Conservation (phyloP, 2,888 invertebrate species). For the Agrochola lota region DNA sequence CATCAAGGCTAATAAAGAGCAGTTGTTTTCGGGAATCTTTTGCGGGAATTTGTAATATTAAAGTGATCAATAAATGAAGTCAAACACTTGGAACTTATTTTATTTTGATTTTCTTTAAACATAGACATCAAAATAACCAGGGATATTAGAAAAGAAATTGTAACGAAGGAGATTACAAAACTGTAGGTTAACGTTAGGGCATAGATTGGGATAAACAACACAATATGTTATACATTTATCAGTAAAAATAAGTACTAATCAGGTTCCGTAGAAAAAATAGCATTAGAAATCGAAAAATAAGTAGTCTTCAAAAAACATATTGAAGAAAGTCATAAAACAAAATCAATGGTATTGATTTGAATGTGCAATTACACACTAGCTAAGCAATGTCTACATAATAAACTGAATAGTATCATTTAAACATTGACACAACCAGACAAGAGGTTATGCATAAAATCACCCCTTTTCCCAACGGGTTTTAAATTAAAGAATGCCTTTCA, state of each 20-base stretch:
- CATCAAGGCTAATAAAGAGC: neutral
- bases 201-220: neutral
- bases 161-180: neutral
- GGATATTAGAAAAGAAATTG: neutral
- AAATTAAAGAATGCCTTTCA: neutral
- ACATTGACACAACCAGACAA: neutral
- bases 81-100: neutral
- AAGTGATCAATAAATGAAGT: slow-evolving; percentile 11
- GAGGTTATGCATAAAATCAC: too few species aligned
- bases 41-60: neutral
- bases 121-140: neutral
- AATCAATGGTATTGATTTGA: neutral
- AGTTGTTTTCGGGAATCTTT: slow-evolving; percentile 17
- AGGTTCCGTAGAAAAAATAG: too few species aligned
- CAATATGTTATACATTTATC: neutral
- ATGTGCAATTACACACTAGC: neutral
- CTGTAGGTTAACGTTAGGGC: neutral
- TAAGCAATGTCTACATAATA: neutral
- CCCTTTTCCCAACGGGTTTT: neutral
- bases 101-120: slow-evolving; percentile 6
- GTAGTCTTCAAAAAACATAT: neutral
- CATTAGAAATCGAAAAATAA: neutral
- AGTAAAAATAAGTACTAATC: neutral
- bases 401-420: neutral
- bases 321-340: neutral